Percentiles rank a stretch among this genome's conserved stretches.
phyloP scores from a whole-genome alignment of 2,113 vertebrate species.

The Gobius niger region DNA sequence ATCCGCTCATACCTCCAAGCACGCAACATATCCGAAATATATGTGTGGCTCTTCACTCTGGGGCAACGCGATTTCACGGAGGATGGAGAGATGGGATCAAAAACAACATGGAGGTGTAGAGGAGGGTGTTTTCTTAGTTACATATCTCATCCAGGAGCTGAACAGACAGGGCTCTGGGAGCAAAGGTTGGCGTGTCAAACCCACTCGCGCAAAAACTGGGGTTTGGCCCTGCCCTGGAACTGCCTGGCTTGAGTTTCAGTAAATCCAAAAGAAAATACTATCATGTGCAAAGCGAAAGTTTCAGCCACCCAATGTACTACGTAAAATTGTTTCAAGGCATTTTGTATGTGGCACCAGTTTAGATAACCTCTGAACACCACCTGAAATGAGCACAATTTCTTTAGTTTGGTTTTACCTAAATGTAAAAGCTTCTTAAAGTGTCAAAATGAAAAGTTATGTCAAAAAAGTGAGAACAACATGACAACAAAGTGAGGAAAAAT shows the following conservation, averaged over 20 bases:
- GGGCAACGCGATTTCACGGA: constrained; percentile 64
- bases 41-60: constrained; percentile 21
- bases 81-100: constrained; percentile 45
- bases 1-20: constrained; percentile 12
- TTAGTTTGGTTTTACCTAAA: too few relatives aligned
- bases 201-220: constrained; percentile 28
- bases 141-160: constrained; percentile 31
- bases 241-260: constrained; percentile 44
- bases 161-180: constrained; percentile 33
- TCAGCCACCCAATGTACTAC: neutral
- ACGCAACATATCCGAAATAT: constrained; percentile 22
- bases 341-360: neutral
- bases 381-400: too few relatives aligned
- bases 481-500: too few relatives aligned
- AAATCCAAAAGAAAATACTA: constrained; percentile 19
- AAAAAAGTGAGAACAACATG: too few relatives aligned
- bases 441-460: too few relatives aligned
- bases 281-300: constrained; percentile 5
- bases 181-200: constrained; percentile 56
- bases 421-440: too few relatives aligned
- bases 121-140: constrained; percentile 68
- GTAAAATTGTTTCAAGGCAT: neutral
- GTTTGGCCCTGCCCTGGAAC: constrained; percentile 44
- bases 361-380: too few relatives aligned
- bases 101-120: constrained; percentile 63